These are phyloP conservation scores for Chamaetylas fuelleborni DNA, from an alignment of 2,113 vertebrate species.

Conservation along the genomic window DNA sequence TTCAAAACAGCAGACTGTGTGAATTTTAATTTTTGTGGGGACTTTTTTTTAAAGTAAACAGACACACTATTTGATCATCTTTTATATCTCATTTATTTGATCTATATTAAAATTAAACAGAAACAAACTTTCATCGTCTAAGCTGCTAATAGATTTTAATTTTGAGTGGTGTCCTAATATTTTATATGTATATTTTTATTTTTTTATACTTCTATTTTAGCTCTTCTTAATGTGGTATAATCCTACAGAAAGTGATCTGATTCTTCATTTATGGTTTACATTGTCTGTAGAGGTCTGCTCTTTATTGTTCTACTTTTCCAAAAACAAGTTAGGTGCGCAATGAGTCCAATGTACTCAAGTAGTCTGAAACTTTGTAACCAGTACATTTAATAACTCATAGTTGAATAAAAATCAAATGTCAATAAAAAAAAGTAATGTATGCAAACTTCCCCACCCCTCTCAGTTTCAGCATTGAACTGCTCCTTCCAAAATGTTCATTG, in stretches of 20 bases:
- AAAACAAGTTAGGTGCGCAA: background rate
- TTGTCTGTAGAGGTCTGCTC: background rate
- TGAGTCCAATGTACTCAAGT: background rate
- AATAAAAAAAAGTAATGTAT: background rate
- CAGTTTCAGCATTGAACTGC: background rate
- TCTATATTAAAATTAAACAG: conserved; percentile 21
- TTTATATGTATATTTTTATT: background rate
- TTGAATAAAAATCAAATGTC: background rate
- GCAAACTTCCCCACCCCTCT: background rate
- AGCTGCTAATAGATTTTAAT: background rate
- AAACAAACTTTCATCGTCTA: background rate
- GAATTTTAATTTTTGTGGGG: conserved; percentile 21
- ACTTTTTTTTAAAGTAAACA: conserved; percentile 8
- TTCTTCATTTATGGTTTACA: background rate
- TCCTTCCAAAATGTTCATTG: background rate
- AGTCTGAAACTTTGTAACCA: background rate
- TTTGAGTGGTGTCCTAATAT: background rate
- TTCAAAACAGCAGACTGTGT: conserved; percentile 41
- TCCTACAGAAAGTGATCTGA: background rate
- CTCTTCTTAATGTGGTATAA: background rate
- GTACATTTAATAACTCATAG: background rate
- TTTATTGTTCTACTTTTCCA: background rate
- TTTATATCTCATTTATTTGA: conserved; percentile 15
- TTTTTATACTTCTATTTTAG: background rate
- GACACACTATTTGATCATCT: conserved; percentile 8